Evolutionary conservation across 2,113 vertebrate genomes (phyloP), one percentile per base, ranked within the genome.

Genomic region (rat (Rattus norvegicus)): DNA sequence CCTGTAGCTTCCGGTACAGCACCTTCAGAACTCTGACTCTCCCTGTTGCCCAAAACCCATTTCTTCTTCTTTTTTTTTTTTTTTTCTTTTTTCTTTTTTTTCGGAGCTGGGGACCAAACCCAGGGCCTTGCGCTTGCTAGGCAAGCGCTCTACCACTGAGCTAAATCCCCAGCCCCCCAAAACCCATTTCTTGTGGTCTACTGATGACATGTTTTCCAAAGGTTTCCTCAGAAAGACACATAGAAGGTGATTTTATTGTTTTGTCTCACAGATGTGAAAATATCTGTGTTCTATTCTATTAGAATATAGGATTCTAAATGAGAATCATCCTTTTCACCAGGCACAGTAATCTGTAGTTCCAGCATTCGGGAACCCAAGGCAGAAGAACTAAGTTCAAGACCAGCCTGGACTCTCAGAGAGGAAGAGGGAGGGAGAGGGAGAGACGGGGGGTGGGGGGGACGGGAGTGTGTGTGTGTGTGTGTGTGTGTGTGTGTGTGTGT

Each of bases 181-280:
- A 67, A 20, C 52, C 43, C 43, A 52, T 47, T 69, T n/a, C 63
- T 59, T 10, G 7, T 72, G 75, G 33, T 28, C 69, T 91, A 70
- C 1, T 70, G 30, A 43, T 26, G 73, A 72, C 85, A 33, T 12
- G 26, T 39, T 28, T 95, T 92, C 73, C 81, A 73, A 24, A 92
- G 65, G 54, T 54, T 95, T 91, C 80, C 91, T 90, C 47, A 91
- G 69, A 88, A 94, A 83, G 54, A 22, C 36, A 90, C 5, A 47
- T 1, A 49, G 59, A 14, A 72, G 47, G 81, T 17, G 36, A 72
- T 54, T 72, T 72, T 86, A 14, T n/a, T 47, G 30, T 49, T 33
- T 26, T 86, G 56, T 20, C 43, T 54, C 52, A 92, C 1, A 2
- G 59, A 19, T 49, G 59, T 76, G 39, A 87, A 92, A 87, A 94